Conservation (phyloP, 2,888 invertebrate species). For the Epirrhoe alternata region DNA sequence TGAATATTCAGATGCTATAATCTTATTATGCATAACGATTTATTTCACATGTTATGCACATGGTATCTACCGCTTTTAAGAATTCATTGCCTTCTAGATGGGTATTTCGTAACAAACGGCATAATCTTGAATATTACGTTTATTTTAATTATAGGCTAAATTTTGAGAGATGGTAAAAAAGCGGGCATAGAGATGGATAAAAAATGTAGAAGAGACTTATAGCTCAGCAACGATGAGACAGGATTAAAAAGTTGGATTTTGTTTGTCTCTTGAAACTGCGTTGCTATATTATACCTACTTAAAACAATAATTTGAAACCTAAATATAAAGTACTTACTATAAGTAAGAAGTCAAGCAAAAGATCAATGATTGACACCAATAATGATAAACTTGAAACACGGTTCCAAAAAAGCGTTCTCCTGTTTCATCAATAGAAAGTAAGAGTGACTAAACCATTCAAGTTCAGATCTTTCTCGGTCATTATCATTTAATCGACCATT, state of each 20-base stretch:
- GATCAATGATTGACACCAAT: no score
- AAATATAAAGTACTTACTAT: no score
- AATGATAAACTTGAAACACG: neutral
- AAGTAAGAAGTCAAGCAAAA: no score
- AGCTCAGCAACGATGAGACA: no score
- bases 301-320: no score
- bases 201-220: no score
- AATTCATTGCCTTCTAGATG: conserved; percentile 7
- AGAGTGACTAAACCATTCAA: conserved; percentile 28
- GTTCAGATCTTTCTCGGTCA: conserved; percentile 32
- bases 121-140: neutral
- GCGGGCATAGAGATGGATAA: no score
- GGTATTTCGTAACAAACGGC: conserved; percentile 10
- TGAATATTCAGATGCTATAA: conserved; percentile 28
- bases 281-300: no score
- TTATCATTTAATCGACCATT: conserved; percentile 26
- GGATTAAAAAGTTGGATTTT: no score
- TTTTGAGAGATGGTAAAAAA: no score
- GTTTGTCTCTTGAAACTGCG: no score
- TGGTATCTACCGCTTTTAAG: conserved; percentile 13
- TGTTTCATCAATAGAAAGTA: conserved; percentile 23
- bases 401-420: neutral
- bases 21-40: conserved; percentile 20
- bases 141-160: neutral
- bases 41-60: conserved; percentile 19